Evolutionary conservation across 2,797 vertebrate species (phyloP).

Genomic region (Lophotriccus pileatus): DNA sequence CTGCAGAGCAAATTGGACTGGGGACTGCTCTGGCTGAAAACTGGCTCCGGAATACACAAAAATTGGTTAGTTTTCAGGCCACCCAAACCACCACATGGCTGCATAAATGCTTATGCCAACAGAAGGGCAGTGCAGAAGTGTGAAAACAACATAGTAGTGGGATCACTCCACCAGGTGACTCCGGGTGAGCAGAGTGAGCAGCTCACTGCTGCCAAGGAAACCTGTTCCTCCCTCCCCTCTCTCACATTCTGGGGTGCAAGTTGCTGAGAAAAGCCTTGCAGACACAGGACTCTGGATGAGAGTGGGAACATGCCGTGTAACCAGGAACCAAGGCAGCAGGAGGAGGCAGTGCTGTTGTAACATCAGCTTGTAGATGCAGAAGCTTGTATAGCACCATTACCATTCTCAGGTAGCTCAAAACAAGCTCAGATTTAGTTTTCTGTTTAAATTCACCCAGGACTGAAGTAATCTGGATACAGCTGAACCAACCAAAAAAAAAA

Average conservation of each 20-base stretch:
- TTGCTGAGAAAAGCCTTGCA: not conserved
- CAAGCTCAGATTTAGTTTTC: not conserved
- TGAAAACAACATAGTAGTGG: not conserved
- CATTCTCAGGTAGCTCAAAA: not conserved
- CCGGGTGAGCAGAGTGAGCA: fast-evolving
- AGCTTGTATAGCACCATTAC: not conserved
- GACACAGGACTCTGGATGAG: not conserved
- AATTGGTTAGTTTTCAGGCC: not conserved
- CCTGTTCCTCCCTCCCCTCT: not conserved
- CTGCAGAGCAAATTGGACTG: not conserved
- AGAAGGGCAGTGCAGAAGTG: not conserved
- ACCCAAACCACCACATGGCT: not conserved
- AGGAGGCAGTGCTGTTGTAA: not conserved
- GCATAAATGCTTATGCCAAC: not conserved
- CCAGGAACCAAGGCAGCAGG: not conserved
- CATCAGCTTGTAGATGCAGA: not conserved
- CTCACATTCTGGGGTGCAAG: too few species aligned
- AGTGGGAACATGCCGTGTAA: not conserved
- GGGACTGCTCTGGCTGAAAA: not conserved
- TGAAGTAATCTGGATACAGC: not conserved
- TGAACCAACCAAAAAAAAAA: not conserved
- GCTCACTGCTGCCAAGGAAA: not conserved
- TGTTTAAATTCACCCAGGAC: not conserved
- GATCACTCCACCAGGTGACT: not conserved
- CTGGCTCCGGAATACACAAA: not conserved